Conservation (phyloP, 2,113 vertebrate species). For the Perccottus glenii region DNA sequence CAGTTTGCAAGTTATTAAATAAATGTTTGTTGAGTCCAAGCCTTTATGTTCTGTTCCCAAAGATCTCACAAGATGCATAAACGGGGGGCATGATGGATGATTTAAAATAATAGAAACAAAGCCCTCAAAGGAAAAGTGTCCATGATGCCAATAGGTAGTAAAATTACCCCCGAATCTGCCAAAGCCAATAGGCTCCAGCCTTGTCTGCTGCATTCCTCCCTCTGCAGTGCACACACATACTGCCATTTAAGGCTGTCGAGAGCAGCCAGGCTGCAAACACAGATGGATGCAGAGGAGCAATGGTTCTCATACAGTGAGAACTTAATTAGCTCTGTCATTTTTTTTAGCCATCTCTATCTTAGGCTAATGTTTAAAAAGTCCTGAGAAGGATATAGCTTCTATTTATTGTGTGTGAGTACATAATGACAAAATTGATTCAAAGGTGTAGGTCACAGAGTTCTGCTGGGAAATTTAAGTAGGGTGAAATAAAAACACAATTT, state of each 20-base stretch:
- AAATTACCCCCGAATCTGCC: conserved; percentile 66
- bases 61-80: conserved; percentile 49
- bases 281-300: conserved; percentile 34
- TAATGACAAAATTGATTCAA: neutral
- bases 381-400: neutral
- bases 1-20: no score
- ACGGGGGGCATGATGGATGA: conserved; percentile 31
- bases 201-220: conserved; percentile 66
- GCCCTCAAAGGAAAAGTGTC: conserved; percentile 41
- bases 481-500: no score
- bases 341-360: conserved; percentile 15
- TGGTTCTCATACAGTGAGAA: conserved; percentile 31
- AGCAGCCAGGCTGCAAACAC: conserved; percentile 40
- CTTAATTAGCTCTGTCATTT: conserved; percentile 32
- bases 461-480: neutral
- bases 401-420: neutral
- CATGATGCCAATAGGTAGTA: conserved; percentile 73
- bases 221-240: conserved; percentile 53
- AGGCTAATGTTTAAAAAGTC: neutral
- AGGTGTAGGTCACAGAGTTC: conserved; percentile 2
- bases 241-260: conserved; percentile 75
- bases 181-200: conserved; percentile 65
- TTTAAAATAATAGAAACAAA: conserved; percentile 70
- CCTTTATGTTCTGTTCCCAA: neutral
- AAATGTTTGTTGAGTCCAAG: no score